phyloP scores from a whole-genome alignment of 2,888 invertebrate genomes.

The Rhodophaea formosa region DNA sequence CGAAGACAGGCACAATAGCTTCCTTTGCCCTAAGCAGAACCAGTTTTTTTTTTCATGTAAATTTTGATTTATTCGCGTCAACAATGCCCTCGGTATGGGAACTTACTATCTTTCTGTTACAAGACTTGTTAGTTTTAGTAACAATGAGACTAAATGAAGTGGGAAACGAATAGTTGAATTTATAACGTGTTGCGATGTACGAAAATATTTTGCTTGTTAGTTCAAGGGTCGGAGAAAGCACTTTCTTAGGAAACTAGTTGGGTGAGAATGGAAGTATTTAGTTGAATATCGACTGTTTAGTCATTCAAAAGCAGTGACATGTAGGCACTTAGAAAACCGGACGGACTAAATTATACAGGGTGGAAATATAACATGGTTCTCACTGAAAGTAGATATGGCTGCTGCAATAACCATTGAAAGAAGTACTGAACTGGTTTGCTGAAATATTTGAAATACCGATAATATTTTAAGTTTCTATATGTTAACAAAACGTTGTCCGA shows the following conservation, averaged over 20 bases:
- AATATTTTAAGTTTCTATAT: too few relatives aligned
- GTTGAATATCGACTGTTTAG: background rate
- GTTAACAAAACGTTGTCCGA: too few relatives aligned
- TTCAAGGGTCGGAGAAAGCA: constrained; percentile 38
- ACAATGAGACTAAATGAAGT: constrained; percentile 52
- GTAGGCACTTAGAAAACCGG: background rate
- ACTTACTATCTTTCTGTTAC: constrained; percentile 49
- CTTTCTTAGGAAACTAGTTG: constrained; percentile 18
- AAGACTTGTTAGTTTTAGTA: constrained; percentile 32
- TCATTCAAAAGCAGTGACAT: background rate
- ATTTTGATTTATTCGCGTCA: constrained; percentile 78
- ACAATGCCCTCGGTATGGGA: constrained; percentile 72
- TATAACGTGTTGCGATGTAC: constrained; percentile 30
- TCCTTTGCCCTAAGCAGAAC: constrained; percentile 63
- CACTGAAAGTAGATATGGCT: too few relatives aligned
- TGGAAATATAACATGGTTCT: background rate
- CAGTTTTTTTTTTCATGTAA: constrained; percentile 73
- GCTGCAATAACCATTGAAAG: too few relatives aligned
- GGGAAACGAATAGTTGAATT: constrained; percentile 46
- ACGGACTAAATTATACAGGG: background rate
- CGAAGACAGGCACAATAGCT: constrained; percentile 48
- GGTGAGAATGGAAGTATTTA: constrained; percentile 7
- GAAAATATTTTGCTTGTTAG: constrained; percentile 46
- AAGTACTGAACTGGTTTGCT: too few relatives aligned
- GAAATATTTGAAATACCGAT: too few relatives aligned